These are phyloP conservation scores for Eumerus sabulonum DNA, from an alignment of 2,888 invertebrate species.

Conservation along the genomic window DNA sequence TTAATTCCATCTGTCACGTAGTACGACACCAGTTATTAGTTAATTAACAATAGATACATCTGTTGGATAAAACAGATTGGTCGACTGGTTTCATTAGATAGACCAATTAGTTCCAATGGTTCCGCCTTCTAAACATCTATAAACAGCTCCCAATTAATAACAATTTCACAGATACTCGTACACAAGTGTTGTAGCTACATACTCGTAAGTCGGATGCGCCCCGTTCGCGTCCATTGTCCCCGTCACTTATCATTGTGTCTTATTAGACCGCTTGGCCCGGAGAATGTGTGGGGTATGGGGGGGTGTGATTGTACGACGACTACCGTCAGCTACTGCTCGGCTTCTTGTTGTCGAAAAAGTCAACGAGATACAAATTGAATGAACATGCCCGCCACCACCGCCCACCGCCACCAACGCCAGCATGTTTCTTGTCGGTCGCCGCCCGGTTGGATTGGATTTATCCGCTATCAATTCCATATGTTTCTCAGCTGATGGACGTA, in stretches of 20 bases:
- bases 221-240: conserved; percentile 10
- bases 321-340: conserved; percentile 7
- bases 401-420: conserved; percentile 60
- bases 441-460: conserved; percentile 9
- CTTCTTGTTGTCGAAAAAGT: conserved; percentile 48
- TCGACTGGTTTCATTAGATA: conserved; percentile 14
- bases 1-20: too few relatives aligned
- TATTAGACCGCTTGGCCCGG: conserved; percentile 52
- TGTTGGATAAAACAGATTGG: conserved; percentile 17
- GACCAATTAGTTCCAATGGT: conserved; percentile 16
- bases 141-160: conserved; percentile 27
- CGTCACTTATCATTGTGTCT: conserved; percentile 66
- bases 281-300: conserved; percentile 1
- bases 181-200: conserved; percentile 3
- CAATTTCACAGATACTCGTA: conserved; percentile 3
- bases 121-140: conserved; percentile 21
- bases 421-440: conserved; percentile 7
- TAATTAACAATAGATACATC: too few relatives aligned
- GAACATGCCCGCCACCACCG: conserved; percentile 62
- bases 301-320: too few relatives aligned
- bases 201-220: too few relatives aligned
- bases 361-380: conserved; percentile 67
- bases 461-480: conserved; percentile 42
- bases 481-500: too few relatives aligned
- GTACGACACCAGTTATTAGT: too few relatives aligned